Evolutionary conservation across 2,113 vertebrate genomes (phyloP).

Genomic region (Microcebus jonahi): DNA sequence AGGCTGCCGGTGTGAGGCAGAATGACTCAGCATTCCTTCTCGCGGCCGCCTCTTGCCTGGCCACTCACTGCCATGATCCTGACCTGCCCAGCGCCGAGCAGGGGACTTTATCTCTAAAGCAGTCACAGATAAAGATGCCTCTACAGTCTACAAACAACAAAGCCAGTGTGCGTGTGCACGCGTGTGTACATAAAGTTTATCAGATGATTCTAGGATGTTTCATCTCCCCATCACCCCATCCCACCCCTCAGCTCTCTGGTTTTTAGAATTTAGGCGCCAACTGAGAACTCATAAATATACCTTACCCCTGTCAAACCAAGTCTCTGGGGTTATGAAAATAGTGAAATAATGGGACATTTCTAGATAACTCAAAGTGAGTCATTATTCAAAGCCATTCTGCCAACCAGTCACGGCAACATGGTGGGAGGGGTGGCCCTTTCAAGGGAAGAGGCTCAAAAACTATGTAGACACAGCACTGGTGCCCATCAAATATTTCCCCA

Average conservation of each 20-base stretch:
- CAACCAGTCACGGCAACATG: background rate
- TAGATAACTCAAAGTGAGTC: constrained; percentile 47
- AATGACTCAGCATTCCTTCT: constrained; percentile 82
- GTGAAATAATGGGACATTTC: constrained; percentile 5
- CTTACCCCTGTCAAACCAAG: background rate
- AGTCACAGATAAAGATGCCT: background rate
- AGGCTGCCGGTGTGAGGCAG: constrained; percentile 65
- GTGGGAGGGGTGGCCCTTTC: background rate
- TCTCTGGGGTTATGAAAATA: background rate
- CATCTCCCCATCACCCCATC: background rate
- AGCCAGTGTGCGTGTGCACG: background rate
- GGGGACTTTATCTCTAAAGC: constrained; percentile 1
- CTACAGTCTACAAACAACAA: background rate
- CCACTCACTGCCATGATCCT: background rate
- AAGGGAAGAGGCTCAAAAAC: background rate
- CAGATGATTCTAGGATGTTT: background rate
- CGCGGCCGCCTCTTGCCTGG: background rate
- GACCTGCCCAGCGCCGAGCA: background rate
- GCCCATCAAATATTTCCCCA: background rate
- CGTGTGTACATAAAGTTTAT: background rate
- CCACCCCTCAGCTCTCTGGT: background rate
- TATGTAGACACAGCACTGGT: background rate
- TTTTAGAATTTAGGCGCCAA: constrained; percentile 39
- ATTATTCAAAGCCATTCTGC: background rate
- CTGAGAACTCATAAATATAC: background rate